A percentile compares a stretch with the other conserved stretches of the same genome.
phyloP scores from a whole-genome alignment of 1,140 invertebrate genomes.

The Musca vetustissima region DNA sequence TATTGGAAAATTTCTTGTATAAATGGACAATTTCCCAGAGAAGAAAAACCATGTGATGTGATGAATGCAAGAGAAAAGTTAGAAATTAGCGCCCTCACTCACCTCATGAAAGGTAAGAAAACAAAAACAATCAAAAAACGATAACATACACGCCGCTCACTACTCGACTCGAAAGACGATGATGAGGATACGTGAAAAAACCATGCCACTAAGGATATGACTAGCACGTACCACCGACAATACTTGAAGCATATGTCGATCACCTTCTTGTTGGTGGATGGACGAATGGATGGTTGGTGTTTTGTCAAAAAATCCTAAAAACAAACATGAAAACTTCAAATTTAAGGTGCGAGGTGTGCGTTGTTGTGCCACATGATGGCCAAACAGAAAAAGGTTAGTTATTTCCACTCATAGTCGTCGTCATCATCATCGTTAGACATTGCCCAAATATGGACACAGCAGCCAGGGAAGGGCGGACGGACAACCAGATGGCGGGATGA shows the following conservation, averaged over 20 bases:
- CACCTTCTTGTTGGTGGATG: too few species aligned
- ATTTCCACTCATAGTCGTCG: slow-evolving; percentile 16
- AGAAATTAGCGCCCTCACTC: slow-evolving; percentile 4
- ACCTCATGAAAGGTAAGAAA: slow-evolving; percentile 8
- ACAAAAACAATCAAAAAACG: neutral
- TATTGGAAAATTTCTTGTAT: slow-evolving; percentile 13
- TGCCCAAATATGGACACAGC: too few species aligned
- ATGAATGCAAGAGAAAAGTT: neutral
- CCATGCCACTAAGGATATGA: neutral
- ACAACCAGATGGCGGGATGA: too few species aligned
- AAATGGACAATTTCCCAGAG: neutral
- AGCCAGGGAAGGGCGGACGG: too few species aligned
- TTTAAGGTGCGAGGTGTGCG: slow-evolving; percentile 16
- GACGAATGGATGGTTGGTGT: too few species aligned
- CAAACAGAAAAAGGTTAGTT: slow-evolving; percentile 6
- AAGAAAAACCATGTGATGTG: too few species aligned
- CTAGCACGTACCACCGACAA: neutral
- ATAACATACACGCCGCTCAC: neutral
- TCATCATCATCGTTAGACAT: neutral
- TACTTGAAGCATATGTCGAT: slow-evolving; percentile 14
- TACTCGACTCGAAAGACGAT: too few species aligned
- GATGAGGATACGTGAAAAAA: neutral
- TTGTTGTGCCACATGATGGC: slow-evolving; percentile 11
- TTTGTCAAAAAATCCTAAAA: too few species aligned
- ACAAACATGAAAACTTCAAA: neutral